Evolutionary conservation across 1,140 invertebrate genomes (phyloP), one percentile per base, ranked within the genome.

Genomic region (Steinernema feltiae): DNA sequence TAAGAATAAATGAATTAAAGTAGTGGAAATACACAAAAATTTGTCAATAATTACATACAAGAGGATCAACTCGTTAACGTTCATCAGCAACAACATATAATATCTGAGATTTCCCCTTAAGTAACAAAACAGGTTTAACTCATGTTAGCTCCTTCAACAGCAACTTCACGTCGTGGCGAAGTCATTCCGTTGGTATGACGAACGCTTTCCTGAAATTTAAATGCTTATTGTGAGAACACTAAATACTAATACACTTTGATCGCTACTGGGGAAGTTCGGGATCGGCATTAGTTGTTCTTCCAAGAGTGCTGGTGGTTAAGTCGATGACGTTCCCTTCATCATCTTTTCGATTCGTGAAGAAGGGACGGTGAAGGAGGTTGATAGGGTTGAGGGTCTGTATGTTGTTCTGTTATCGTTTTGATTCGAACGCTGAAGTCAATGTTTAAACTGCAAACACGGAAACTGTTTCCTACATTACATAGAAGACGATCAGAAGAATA

Each of bases 401-500:
- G 15, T 3, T 27, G 12, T 15, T 3, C 7, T 21, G 24, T 3
- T 63, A 21, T 27, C 24, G 7, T 63, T 21, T 63, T 15, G 24
- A 15, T 63, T 15, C 53, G 53, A 27, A 63, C 53, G 15, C 53
- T 63, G 24, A 27, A 15, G 24, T 17, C 24, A n/a, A 27, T 27
- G 24, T 15, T n/a, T 3, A 27, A 27, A 27, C 3, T 7, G 24
- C 24, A 63, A 3, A 15, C 12, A 63, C 15, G n/a, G n/a, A n/a
- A n/a, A 63, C 53, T 63, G 7, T n/a, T 63, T 63, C 78, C 71
- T 75, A 80, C 79, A 80, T 79, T 30, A 79, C 21, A 41, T 76
- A 79, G 31, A 70, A 71, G 24, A 80, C 1, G 69, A 80, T 80
- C 31, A 80, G 71, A 30, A 71, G 72, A 27, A 80, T 46, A 41